Evolutionary conservation across 1,140 invertebrate species (phyloP).

Genomic region (Drosophila kohkoa): DNA sequence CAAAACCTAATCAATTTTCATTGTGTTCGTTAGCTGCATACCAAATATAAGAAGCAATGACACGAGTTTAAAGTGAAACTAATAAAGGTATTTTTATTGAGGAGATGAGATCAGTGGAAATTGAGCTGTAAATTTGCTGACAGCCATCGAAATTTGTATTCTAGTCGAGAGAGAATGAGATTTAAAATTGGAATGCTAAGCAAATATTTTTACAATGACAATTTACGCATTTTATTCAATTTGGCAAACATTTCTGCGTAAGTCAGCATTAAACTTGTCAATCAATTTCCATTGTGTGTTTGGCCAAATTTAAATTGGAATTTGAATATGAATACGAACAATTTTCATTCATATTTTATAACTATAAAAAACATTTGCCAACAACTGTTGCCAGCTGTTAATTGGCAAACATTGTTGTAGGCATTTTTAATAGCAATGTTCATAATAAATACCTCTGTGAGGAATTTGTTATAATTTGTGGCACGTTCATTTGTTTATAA

Average conservation of each 20-base stretch:
- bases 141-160: not conserved
- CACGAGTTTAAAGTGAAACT: constrained; percentile 1
- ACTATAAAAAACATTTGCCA: not conserved
- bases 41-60: not conserved
- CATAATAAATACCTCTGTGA: constrained; percentile 8
- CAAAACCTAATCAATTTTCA: constrained; percentile 24
- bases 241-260: not conserved
- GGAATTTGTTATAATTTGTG: constrained; percentile 6
- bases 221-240: not conserved
- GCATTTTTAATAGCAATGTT: not conserved
- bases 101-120: not conserved
- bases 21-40: constrained; percentile 6
- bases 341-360: not conserved
- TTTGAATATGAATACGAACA: not conserved
- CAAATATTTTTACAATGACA: not conserved
- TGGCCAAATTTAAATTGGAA: not conserved
- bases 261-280: not conserved
- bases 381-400: not conserved
- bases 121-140: not conserved
- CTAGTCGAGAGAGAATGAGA: not conserved
- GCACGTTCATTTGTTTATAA: constrained; percentile 28
- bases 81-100: not conserved
- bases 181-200: not conserved
- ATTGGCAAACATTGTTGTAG: not conserved
- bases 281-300: not conserved